Evolutionary conservation across 2,888 invertebrate species (phyloP).

Genomic region (Adineta ricciae): DNA sequence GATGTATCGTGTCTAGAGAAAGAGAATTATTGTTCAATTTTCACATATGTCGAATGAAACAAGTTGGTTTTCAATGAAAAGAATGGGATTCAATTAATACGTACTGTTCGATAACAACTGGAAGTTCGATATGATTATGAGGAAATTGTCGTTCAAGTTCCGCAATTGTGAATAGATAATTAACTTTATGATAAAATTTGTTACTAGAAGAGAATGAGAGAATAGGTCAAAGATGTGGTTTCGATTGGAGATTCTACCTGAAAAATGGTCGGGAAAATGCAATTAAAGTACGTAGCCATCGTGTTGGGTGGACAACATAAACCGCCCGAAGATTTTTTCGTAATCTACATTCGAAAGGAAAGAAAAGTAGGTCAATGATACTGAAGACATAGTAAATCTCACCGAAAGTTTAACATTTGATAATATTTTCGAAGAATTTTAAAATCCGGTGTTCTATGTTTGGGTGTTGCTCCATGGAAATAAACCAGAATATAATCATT

Average conservation of each 20-base stretch:
- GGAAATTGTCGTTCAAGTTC: slow-evolving; percentile 18
- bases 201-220: not conserved
- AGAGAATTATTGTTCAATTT: not conserved
- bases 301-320: slow-evolving; percentile 89
- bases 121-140: not conserved
- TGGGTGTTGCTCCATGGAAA: slow-evolving; percentile 88
- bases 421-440: slow-evolving; percentile 94
- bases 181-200: slow-evolving; percentile 19
- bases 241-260: not conserved
- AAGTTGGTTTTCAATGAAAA: too few relatives aligned
- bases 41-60: too few relatives aligned
- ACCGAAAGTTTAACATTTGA: slow-evolving; percentile 85
- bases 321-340: slow-evolving; percentile 96
- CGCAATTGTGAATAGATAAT: not conserved
- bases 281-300: slow-evolving; percentile 16
- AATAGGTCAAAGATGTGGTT: too few relatives aligned
- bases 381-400: slow-evolving; percentile 35
- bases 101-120: slow-evolving; percentile 6
- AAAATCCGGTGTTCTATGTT: slow-evolving; percentile 86
- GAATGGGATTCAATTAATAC: not conserved
- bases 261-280: slow-evolving; percentile 9
- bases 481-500: slow-evolving; percentile 96
- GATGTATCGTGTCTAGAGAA: not conserved
- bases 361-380: too few relatives aligned
- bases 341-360: slow-evolving; percentile 55